A percentile compares a stretch with the other conserved stretches of the same genome.
phyloP scores from a whole-genome alignment of 1,140 invertebrate genomes.

The Lordiphosa collinella region DNA sequence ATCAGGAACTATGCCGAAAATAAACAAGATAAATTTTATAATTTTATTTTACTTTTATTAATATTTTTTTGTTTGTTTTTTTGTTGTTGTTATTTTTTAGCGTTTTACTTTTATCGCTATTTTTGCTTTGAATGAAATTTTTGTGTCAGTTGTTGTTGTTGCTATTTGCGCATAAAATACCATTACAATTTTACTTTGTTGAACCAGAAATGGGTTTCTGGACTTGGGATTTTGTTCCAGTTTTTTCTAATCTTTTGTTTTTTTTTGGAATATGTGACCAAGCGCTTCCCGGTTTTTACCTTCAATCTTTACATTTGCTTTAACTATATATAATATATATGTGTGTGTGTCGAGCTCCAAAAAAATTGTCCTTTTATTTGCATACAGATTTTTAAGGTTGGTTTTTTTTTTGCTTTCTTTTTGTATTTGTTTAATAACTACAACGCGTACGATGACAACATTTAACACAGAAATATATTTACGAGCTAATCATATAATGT shows the following conservation, averaged over 20 bases:
- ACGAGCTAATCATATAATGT: constrained; percentile 63
- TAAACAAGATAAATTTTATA: constrained; percentile 67
- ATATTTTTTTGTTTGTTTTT: constrained; percentile 44
- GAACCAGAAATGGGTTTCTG: constrained; percentile 20
- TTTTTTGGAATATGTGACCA: constrained; percentile 31
- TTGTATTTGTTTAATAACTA: constrained; percentile 65
- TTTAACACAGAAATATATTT: constrained; percentile 79
- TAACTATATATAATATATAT: constrained; percentile 49
- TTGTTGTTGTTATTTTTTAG: constrained; percentile 20
- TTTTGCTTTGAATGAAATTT: constrained; percentile 31
- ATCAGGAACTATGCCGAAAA: too few relatives aligned
- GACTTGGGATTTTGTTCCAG: constrained; percentile 23
- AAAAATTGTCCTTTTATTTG: constrained; percentile 3
- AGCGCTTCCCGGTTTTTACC: constrained; percentile 29
- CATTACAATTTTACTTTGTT: constrained; percentile 11
- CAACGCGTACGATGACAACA: constrained; percentile 79
- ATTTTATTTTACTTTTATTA: constrained; percentile 70
- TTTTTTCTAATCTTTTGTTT: constrained; percentile 2
- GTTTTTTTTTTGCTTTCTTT: constrained; percentile 22
- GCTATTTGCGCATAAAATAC: constrained; percentile 53
- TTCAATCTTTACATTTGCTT: constrained; percentile 56
- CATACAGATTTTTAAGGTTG: not conserved
- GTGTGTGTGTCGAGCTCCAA: constrained; percentile 14
- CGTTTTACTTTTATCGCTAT: constrained; percentile 16
- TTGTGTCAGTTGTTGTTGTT: not conserved